These are phyloP conservation scores for Galemys pyrenaicus DNA, from an alignment of 2,113 vertebrate genomes.

Conservation along the genomic window DNA sequence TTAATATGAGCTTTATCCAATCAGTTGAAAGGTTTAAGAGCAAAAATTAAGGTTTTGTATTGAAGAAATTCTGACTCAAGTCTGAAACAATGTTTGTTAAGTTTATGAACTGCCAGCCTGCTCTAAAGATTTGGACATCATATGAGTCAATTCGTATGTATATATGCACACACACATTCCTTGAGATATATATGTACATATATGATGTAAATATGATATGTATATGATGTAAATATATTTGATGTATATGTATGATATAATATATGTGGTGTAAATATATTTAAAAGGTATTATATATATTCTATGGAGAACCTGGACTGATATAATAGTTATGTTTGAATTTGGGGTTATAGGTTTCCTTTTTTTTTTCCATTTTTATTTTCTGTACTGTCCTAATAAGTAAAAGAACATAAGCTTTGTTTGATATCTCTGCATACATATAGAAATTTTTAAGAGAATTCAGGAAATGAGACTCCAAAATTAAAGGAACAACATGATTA, in stretches of 20 bases:
- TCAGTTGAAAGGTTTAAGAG: too few relatives aligned
- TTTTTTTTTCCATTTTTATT: background rate
- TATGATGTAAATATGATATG: background rate
- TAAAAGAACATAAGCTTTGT: background rate
- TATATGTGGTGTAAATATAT: too few relatives aligned
- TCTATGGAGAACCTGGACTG: background rate
- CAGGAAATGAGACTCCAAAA: slow-evolving; percentile 14
- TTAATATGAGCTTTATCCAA: background rate
- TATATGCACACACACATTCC: too few relatives aligned
- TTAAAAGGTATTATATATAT: background rate
- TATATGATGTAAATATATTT: too few relatives aligned
- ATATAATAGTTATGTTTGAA: background rate
- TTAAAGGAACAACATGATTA: background rate
- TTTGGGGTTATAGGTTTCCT: background rate
- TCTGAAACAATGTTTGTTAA: background rate
- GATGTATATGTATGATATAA: background rate
- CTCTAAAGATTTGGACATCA: background rate
- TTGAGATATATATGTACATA: background rate
- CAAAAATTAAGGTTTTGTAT: background rate
- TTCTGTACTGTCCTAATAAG: slow-evolving; percentile 26
- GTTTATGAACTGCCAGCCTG: background rate
- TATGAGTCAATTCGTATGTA: background rate
- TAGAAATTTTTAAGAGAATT: slow-evolving; percentile 5
- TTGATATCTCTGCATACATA: background rate
- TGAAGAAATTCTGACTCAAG: background rate